Evolutionary conservation across 1,140 invertebrate species (phyloP).

Genomic region (Penaeus chinensis): DNA sequence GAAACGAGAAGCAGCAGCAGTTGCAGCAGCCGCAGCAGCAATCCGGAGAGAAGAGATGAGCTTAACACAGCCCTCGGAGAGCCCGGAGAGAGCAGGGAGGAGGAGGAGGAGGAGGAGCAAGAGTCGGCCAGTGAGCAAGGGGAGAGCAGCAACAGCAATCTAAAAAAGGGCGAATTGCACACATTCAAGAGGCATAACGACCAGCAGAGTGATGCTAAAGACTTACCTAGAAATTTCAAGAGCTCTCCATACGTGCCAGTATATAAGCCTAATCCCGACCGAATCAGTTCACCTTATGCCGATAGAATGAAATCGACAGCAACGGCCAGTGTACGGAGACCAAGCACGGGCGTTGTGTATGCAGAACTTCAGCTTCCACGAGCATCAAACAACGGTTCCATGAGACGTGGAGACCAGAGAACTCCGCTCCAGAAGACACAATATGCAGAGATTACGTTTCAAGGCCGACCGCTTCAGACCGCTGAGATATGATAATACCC

Average conservation of each 20-base stretch:
- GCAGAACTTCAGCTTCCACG: conserved; percentile 66
- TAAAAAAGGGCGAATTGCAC: conserved; percentile 25
- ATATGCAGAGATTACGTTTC: conserved; percentile 53
- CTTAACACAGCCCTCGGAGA: neutral
- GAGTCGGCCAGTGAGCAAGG: neutral
- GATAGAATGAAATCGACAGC: neutral
- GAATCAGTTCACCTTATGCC: neutral
- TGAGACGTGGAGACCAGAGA: conserved; percentile 53
- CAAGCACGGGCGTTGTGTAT: conserved; percentile 58
- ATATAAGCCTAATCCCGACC: conserved; percentile 30
- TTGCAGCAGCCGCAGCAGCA: conserved; percentile 45
- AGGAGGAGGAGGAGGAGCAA: conserved; percentile 20
- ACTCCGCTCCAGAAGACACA: conserved; percentile 40
- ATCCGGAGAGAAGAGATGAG: conserved; percentile 44
- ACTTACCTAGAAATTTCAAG: conserved; percentile 13
- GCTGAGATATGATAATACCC: conserved; percentile 35
- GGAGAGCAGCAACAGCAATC: conserved; percentile 11
- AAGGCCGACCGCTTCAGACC: conserved; percentile 40
- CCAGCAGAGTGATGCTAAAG: conserved; percentile 32
- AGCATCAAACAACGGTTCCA: conserved; percentile 65
- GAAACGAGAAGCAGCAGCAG: conserved; percentile 42
- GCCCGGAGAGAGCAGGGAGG: neutral
- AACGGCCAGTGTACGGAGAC: neutral
- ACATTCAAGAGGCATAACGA: conserved; percentile 40
- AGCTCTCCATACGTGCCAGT: conserved; percentile 49